Percentiles rank a stretch among this genome's conserved stretches.
Evolutionary conservation across 2,888 invertebrate genomes (phyloP).

Genomic region (Myopa tessellatipennis): DNA sequence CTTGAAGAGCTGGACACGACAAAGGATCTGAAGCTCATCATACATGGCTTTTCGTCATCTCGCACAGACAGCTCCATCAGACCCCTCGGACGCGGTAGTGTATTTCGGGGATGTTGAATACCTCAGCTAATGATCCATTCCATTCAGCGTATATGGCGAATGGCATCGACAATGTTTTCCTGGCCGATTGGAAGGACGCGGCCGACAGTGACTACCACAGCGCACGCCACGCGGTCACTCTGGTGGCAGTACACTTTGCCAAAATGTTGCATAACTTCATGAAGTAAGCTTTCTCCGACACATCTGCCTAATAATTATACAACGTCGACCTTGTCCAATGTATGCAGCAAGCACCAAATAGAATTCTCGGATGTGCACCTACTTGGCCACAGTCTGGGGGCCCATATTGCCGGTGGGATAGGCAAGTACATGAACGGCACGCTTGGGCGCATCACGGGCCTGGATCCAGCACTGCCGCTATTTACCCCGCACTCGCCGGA

Average conservation of each 20-base stretch:
- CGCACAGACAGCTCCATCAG: conserved; percentile 58
- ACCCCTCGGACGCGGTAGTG: conserved; percentile 58
- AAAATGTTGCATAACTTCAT: conserved; percentile 57
- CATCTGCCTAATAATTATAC: too few relatives aligned
- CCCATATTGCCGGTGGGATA: conserved; percentile 62
- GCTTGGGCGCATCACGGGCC: conserved; percentile 62
- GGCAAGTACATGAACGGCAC: conserved; percentile 62
- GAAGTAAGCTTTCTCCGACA: conserved; percentile 36
- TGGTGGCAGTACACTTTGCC: conserved; percentile 55
- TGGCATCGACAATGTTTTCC: conserved; percentile 57
- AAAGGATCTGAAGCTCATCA: conserved; percentile 60
- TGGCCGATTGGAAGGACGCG: conserved; percentile 65
- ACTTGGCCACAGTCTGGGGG: conserved; percentile 66
- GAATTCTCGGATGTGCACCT: conserved; percentile 56
- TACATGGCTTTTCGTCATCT: conserved; percentile 64
- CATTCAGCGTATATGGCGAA: conserved; percentile 60
- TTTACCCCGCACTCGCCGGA: conserved; percentile 59
- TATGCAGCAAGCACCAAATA: conserved; percentile 51
- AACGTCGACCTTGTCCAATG: background rate
- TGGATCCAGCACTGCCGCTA: conserved; percentile 67
- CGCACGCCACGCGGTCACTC: conserved; percentile 55
- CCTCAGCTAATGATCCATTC: background rate
- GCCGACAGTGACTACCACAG: conserved; percentile 59
- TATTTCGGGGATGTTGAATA: background rate
- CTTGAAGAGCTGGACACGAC: conserved; percentile 47